A percentile compares a stretch with the other conserved stretches of the same genome.
Evolutionary conservation across 1,140 invertebrate species (phyloP).

Genomic region (Diabrotica undecimpunctata): DNA sequence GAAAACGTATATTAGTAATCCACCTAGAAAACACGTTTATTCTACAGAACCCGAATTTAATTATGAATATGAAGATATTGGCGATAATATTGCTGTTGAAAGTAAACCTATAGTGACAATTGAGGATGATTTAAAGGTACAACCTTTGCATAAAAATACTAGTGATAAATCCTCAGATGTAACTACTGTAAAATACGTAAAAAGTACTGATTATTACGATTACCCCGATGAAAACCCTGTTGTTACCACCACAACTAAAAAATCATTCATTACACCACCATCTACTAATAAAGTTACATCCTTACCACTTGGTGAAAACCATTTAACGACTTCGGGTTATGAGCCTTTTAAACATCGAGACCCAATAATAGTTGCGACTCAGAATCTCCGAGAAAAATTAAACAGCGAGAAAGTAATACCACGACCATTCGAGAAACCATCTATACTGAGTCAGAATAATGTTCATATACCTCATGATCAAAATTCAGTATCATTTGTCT

Average conservation of each 20-base stretch:
- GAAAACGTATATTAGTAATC: not conserved
- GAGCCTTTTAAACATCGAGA: constrained; percentile 23
- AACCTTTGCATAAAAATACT: constrained; percentile 20
- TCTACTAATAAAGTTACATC: constrained; percentile 41
- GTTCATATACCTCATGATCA: constrained; percentile 61
- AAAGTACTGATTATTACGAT: constrained; percentile 15
- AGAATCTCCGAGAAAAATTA: constrained; percentile 43
- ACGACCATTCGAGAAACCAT: constrained; percentile 20
- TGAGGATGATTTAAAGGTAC: constrained; percentile 25
- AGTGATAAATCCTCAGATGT: constrained; percentile 6
- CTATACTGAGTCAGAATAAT: constrained; percentile 57
- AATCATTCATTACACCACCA: constrained; percentile 20
- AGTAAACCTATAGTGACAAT: constrained; percentile 24
- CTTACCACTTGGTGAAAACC: constrained; percentile 45
- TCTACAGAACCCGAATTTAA: constrained; percentile 30
- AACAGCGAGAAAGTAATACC: constrained; percentile 43
- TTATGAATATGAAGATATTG: constrained; percentile 41
- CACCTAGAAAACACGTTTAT: not conserved
- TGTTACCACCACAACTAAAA: constrained; percentile 22
- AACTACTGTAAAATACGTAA: not conserved
- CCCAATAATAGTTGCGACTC: constrained; percentile 43
- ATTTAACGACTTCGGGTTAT: constrained; percentile 27
- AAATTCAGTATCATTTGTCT: constrained; percentile 60
- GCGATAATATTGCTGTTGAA: constrained; percentile 37
- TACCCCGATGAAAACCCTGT: constrained; percentile 17